Evolutionary conservation across 2,888 invertebrate species (phyloP).

Genomic region (Folsomia manolachei): DNA sequence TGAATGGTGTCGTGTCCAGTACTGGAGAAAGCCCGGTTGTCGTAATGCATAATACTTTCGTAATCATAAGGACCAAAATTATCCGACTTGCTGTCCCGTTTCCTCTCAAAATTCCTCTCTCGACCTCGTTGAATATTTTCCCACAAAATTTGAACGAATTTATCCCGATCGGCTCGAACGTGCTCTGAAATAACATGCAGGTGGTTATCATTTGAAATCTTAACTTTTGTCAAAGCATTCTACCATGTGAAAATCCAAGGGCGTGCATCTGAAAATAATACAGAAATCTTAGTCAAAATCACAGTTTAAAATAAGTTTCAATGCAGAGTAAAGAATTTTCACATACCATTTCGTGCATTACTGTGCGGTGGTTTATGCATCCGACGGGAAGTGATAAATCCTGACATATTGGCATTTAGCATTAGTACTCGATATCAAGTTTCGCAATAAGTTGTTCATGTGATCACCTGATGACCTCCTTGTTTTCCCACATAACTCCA

Average conservation of each 20-base stretch:
- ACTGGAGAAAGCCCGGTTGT: constrained; percentile 27
- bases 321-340: too few species aligned
- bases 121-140: constrained; percentile 37
- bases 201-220: neutral
- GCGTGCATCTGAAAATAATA: constrained; percentile 26
- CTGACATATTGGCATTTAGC: constrained; percentile 4
- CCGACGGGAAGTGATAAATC: constrained; percentile 31
- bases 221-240: neutral
- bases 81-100: constrained; percentile 29
- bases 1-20: constrained; percentile 34
- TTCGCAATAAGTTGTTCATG: neutral
- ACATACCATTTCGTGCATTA: constrained; percentile 33
- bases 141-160: constrained; percentile 34
- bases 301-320: too few species aligned
- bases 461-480: constrained; percentile 35
- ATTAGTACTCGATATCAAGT: neutral
- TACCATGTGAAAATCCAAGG: constrained; percentile 34
- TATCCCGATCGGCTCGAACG: constrained; percentile 30
- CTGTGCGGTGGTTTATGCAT: constrained; percentile 36
- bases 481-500: constrained; percentile 40
- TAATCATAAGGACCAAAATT: constrained; percentile 31
- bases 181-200: constrained; percentile 6
- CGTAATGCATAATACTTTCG: constrained; percentile 33
- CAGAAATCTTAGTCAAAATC: too few species aligned
- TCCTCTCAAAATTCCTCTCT: constrained; percentile 38